phyloP scores from a whole-genome alignment of 1,140 invertebrate genomes.

The Drosophila pandora region DNA sequence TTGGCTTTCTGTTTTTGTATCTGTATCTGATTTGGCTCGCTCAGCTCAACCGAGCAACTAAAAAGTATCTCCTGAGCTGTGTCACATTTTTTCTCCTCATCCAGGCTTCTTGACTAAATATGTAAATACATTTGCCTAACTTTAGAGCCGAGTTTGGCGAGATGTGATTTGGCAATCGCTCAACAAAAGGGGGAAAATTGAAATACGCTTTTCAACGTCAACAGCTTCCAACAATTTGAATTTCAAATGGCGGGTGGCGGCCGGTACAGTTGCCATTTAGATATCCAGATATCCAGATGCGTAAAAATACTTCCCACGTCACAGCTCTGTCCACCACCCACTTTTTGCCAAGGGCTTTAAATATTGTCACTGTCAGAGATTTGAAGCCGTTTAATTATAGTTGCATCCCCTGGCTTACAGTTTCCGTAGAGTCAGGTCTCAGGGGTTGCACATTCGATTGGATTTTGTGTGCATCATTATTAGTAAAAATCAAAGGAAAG shows the following conservation, averaged over 20 bases:
- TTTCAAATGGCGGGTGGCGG: slow-evolving; percentile 52
- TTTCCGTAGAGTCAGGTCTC: too few species aligned
- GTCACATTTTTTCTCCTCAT: slow-evolving; percentile 34
- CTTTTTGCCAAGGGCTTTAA: slow-evolving; percentile 5
- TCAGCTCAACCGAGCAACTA: slow-evolving; percentile 35
- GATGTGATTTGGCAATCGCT: slow-evolving; percentile 64
- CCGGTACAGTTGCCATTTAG: slow-evolving; percentile 28
- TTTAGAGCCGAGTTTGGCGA: slow-evolving; percentile 60
- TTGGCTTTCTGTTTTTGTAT: slow-evolving; percentile 19
- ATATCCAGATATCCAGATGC: slow-evolving; percentile 37
- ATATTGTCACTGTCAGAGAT: slow-evolving; percentile 31
- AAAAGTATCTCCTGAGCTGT: slow-evolving; percentile 48
- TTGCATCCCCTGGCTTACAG: slow-evolving; percentile 18
- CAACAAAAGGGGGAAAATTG: slow-evolving; percentile 63
- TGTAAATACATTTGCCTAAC: slow-evolving; percentile 78
- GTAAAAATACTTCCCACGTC: slow-evolving; percentile 45
- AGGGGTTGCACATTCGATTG: slow-evolving; percentile 1
- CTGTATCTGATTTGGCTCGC: slow-evolving; percentile 29
- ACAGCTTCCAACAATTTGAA: slow-evolving; percentile 53
- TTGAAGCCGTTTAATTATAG: slow-evolving; percentile 36
- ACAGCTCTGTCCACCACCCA: slow-evolving; percentile 19
- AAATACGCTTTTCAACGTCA: slow-evolving; percentile 49
- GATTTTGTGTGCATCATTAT: slow-evolving; percentile 30
- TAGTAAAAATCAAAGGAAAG: slow-evolving; percentile 3
- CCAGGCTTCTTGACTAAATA: slow-evolving; percentile 58